phyloP scores from a whole-genome alignment of 2,888 invertebrate species.

The Cheilosia vulpina region DNA sequence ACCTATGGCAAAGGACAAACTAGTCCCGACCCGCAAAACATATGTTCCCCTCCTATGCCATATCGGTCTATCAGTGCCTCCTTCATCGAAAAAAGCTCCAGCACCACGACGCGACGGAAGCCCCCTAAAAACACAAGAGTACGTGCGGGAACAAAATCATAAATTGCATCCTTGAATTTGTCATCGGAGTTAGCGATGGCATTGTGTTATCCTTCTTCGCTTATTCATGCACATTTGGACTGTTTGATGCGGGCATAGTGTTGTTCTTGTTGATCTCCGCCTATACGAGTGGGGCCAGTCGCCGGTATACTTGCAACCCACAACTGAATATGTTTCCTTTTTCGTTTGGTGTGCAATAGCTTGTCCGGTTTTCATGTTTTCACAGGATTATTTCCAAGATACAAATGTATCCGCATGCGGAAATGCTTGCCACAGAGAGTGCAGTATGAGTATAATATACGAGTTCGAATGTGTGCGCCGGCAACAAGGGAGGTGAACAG shows the following conservation, averaged over 20 bases:
- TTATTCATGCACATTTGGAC: slow-evolving; percentile 47
- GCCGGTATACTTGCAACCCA: not conserved
- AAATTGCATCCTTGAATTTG: slow-evolving; percentile 72
- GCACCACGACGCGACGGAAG: slow-evolving; percentile 8
- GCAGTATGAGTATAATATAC: not conserved
- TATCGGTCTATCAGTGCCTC: slow-evolving; percentile 1
- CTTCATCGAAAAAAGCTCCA: not conserved
- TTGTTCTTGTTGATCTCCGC: slow-evolving; percentile 25
- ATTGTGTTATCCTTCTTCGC: slow-evolving; percentile 61
- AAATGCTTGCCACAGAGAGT: slow-evolving; percentile 47
- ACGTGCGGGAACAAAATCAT: slow-evolving; percentile 49
- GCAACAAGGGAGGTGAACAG: not conserved
- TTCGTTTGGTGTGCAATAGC: slow-evolving; percentile 30
- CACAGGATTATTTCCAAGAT: slow-evolving; percentile 63
- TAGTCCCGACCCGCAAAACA: slow-evolving; percentile 47
- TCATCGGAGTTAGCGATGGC: slow-evolving; percentile 57
- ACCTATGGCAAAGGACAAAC: slow-evolving; percentile 34
- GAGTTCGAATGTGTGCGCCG: not conserved
- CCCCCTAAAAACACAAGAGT: slow-evolving; percentile 21
- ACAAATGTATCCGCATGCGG: slow-evolving; percentile 66
- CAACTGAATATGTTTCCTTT: slow-evolving; percentile 19
- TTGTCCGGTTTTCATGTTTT: slow-evolving; percentile 52
- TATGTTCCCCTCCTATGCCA: slow-evolving; percentile 33
- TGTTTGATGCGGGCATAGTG: slow-evolving; percentile 18
- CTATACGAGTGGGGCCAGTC: slow-evolving; percentile 6